Evolutionary conservation across 30 jellyfish, hydroid and myxozoan species (phyloP).

Genomic region (Turritopsis rubra): DNA sequence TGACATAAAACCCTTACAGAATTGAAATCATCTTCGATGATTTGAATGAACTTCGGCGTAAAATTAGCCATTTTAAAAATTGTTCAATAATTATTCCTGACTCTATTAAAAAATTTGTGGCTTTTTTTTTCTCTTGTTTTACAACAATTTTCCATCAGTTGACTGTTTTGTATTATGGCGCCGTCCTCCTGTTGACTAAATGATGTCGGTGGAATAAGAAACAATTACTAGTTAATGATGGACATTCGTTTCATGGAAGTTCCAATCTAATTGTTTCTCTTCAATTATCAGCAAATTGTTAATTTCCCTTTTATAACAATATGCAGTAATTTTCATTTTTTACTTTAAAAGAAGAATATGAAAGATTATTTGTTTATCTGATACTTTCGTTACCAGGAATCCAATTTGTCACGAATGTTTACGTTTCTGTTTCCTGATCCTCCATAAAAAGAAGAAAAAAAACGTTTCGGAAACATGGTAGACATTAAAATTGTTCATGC

Average conservation of each 20-base stretch:
- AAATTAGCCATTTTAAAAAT: background rate
- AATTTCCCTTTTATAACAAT: background rate
- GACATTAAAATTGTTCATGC: background rate
- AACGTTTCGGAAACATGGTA: background rate
- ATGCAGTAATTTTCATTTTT: no score
- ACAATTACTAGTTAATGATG: background rate
- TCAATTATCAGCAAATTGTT: background rate
- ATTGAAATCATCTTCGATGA: background rate
- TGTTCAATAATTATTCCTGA: background rate
- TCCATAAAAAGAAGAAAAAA: background rate
- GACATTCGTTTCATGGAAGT: background rate
- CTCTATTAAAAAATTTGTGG: background rate
- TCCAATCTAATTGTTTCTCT: background rate
- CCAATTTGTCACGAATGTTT: background rate
- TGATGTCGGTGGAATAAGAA: background rate
- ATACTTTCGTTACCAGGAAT: no score
- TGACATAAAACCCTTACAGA: background rate
- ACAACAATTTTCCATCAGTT: background rate
- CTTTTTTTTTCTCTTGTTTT: background rate
- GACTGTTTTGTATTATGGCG: background rate
- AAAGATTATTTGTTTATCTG: no score
- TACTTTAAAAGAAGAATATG: no score
- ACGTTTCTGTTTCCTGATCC: background rate
- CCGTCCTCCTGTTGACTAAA: background rate
- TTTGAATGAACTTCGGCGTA: background rate